Conservation (phyloP, 1,140 invertebrate species). For the Schmidtea mediterranea region DNA sequence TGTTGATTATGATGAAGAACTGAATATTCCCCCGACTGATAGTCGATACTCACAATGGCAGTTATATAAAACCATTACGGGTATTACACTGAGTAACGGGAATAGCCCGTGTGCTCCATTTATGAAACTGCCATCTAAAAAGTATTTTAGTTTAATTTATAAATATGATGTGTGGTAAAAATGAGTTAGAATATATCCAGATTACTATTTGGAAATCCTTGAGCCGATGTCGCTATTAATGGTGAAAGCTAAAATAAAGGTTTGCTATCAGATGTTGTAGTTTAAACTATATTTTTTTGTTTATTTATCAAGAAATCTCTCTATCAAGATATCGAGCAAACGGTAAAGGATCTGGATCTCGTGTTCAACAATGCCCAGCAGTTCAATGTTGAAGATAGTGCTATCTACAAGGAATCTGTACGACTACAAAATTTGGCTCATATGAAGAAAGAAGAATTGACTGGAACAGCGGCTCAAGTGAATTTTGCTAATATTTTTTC, state of each 20-base stretch:
- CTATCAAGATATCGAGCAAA: constrained; percentile 46
- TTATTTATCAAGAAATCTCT: constrained; percentile 35
- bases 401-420: constrained; percentile 49
- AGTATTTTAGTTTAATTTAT: too few species aligned
- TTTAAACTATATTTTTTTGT: constrained; percentile 3
- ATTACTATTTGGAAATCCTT: constrained; percentile 89
- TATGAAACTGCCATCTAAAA: not conserved
- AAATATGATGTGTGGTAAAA: too few species aligned
- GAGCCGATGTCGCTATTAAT: constrained; percentile 73
- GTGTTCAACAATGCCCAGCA: constrained; percentile 92
- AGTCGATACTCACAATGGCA: too few species aligned
- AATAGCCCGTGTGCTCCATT: not conserved
- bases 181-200: constrained; percentile 50
- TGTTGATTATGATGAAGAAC: too few species aligned
- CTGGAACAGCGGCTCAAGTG: constrained; percentile 4
- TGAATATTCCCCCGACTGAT: too few species aligned
- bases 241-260: constrained; percentile 52
- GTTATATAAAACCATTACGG: too few species aligned
- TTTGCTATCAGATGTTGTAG: not conserved
- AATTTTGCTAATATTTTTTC: too few species aligned
- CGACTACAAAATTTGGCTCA: constrained; percentile 55
- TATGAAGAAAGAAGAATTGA: constrained; percentile 45
- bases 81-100: too few species aligned
- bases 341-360: constrained; percentile 77
- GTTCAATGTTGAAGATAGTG: constrained; percentile 61